A percentile compares a stretch with the other conserved stretches of the same genome.
Conservation (phyloP, 2,113 vertebrate genomes). For the Nesogale talazaci region DNA sequence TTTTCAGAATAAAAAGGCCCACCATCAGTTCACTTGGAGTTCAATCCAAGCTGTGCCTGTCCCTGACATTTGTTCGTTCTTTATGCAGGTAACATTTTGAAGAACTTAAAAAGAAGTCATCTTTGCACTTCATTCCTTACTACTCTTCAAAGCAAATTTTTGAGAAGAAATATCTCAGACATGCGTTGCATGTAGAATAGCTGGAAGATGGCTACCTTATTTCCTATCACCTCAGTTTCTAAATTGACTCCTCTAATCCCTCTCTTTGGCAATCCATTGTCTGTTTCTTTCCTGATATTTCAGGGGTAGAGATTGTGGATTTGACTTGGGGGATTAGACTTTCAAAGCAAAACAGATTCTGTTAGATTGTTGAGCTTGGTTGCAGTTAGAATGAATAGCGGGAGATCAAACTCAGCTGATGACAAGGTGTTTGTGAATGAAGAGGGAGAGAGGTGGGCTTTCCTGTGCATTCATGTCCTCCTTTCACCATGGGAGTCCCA, state of each 20-base stretch:
- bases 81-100: slow-evolving; percentile 82
- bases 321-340: slow-evolving; percentile 48
- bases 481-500: background rate
- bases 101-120: slow-evolving; percentile 78
- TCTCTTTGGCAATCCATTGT: slow-evolving; percentile 61
- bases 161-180: slow-evolving; percentile 72
- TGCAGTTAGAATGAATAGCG: background rate
- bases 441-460: background rate
- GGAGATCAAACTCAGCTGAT: background rate
- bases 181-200: slow-evolving; percentile 79
- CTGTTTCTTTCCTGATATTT: slow-evolving; percentile 64
- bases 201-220: slow-evolving; percentile 69
- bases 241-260: slow-evolving; percentile 71
- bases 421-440: background rate
- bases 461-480: background rate
- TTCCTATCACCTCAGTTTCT: slow-evolving; percentile 67
- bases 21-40: slow-evolving; percentile 82
- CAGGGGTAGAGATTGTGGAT: slow-evolving; percentile 7
- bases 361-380: background rate
- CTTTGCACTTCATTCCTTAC: slow-evolving; percentile 64
- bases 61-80: slow-evolving; percentile 83
- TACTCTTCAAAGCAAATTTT: slow-evolving; percentile 74
- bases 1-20: slow-evolving; percentile 77
- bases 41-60: slow-evolving; percentile 77
- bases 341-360: background rate